These are phyloP conservation scores for Naja naja DNA, from an alignment of 2,113 vertebrate species.

Conservation along the genomic window DNA sequence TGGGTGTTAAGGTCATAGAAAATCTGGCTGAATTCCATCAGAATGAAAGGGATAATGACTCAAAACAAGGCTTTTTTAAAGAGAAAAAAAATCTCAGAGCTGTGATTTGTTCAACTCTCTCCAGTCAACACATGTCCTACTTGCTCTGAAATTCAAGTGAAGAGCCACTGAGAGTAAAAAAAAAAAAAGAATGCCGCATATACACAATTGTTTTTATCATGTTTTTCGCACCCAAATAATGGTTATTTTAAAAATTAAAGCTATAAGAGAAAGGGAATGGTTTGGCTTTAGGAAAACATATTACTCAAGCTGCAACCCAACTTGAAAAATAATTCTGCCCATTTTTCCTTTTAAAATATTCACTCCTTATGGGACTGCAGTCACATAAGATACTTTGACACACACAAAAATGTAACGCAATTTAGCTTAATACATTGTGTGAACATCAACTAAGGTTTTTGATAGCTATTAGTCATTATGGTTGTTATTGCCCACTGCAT, in stretches of 20 bases:
- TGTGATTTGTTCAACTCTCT: conserved; percentile 48
- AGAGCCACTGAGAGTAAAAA: conserved; percentile 47
- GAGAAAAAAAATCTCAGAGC: conserved; percentile 31
- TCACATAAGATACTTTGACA: background rate
- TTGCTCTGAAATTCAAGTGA: conserved; percentile 51
- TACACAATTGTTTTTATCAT: conserved; percentile 52
- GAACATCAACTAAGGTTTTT: background rate
- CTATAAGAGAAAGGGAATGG: conserved; percentile 56
- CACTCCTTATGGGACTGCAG: background rate
- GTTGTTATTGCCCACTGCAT: background rate
- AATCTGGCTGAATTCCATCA: conserved; percentile 34
- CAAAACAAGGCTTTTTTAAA: conserved; percentile 38
- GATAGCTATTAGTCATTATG: background rate
- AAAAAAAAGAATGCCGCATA: conserved; percentile 50
- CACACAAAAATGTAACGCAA: background rate
- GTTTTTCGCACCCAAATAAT: conserved; percentile 47
- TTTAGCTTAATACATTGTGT: background rate
- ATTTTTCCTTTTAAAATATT: background rate
- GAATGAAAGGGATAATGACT: conserved; percentile 46
- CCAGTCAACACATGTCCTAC: conserved; percentile 53
- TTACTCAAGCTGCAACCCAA: background rate
- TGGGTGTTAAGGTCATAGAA: conserved; percentile 30
- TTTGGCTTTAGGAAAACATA: conserved; percentile 50
- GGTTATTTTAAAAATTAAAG: conserved; percentile 50
- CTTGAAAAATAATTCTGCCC: background rate